Evolutionary conservation across 2,797 vertebrate genomes (phyloP).

Genomic region (Neosilurus mollespiculum): DNA sequence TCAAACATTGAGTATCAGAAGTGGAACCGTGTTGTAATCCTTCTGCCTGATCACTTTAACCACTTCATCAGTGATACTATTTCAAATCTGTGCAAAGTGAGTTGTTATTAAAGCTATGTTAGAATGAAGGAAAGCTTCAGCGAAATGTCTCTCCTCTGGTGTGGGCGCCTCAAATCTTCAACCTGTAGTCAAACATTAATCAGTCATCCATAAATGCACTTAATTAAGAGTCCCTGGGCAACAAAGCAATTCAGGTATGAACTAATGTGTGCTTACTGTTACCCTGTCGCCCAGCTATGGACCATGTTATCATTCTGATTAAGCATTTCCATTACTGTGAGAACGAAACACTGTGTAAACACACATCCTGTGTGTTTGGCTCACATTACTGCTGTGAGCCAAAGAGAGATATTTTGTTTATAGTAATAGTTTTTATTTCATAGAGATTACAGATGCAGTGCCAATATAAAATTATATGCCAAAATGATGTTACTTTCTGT

Average conservation of each 20-base stretch:
- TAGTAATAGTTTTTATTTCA: slow-evolving; percentile 25
- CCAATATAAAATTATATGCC: slow-evolving; percentile 5
- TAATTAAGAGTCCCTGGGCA: slow-evolving; percentile 49
- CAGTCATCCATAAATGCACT: slow-evolving; percentile 40
- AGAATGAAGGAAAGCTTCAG: neutral
- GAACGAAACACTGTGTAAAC: slow-evolving; percentile 34
- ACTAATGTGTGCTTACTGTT: slow-evolving; percentile 46
- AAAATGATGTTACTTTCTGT: slow-evolving; percentile 9
- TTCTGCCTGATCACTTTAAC: neutral
- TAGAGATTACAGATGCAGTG: slow-evolving; percentile 21
- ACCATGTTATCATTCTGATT: slow-evolving; percentile 48
- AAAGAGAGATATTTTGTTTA: slow-evolving; percentile 35
- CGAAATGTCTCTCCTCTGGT: slow-evolving; percentile 36
- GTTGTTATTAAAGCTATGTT: slow-evolving; percentile 33
- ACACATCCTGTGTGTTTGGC: slow-evolving; percentile 48
- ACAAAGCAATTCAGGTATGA: slow-evolving; percentile 51
- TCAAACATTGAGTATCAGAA: neutral
- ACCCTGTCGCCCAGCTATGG: slow-evolving; percentile 39
- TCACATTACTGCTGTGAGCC: slow-evolving; percentile 37
- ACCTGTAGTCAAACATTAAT: slow-evolving; percentile 57
- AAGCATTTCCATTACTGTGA: slow-evolving; percentile 50
- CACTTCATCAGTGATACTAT: slow-evolving; percentile 32
- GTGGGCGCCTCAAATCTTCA: slow-evolving; percentile 28
- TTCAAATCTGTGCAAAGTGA: slow-evolving; percentile 2
- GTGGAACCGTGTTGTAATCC: neutral